Conservation (phyloP, 2,888 invertebrate genomes). For the Icerya purchasi region DNA sequence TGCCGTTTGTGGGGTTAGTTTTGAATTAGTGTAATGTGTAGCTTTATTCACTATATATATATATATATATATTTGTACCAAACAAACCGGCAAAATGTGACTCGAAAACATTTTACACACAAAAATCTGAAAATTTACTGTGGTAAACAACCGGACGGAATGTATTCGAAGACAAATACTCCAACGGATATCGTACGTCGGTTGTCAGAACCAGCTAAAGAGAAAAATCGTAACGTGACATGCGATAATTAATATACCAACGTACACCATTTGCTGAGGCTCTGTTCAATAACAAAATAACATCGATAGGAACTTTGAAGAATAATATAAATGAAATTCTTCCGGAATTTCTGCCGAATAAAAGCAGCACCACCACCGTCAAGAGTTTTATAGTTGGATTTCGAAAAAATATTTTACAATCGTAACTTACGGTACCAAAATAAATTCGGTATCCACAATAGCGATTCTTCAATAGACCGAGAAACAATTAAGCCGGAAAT, state of each 20-base stretch:
- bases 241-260: not conserved
- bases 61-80: no score
- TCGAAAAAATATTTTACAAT: no score
- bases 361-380: no score
- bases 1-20: no score
- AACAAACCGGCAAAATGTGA: constrained; percentile 1
- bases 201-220: not conserved
- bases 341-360: constrained; percentile 19
- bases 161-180: not conserved
- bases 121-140: not conserved
- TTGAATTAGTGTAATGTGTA: no score
- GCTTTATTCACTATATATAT: no score
- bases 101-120: not conserved
- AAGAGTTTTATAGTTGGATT: no score
- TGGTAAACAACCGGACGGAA: not conserved
- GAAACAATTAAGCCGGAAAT: no score
- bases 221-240: not conserved
- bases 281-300: constrained; percentile 15
- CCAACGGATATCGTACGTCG: not conserved
- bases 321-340: constrained; percentile 20
- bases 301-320: constrained; percentile 15
- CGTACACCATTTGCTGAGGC: not conserved
- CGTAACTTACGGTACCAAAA: no score
- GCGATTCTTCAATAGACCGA: no score
- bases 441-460: no score